A percentile compares a stretch with the other conserved stretches of the same genome.
Conservation (phyloP, 2,888 invertebrate species). For the Icerya purchasi region DNA sequence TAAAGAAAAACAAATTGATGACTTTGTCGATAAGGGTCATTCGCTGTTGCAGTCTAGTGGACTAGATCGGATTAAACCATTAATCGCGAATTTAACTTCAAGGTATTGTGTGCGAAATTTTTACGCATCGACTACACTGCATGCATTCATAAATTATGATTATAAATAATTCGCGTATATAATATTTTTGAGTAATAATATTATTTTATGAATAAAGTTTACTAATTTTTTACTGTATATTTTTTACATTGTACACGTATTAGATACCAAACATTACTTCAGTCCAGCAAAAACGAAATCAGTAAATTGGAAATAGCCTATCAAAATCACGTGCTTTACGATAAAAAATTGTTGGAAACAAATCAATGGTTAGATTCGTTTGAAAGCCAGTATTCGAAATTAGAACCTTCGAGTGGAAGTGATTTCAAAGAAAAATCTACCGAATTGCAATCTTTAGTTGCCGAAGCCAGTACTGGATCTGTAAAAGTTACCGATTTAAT, state of each 20-base stretch:
- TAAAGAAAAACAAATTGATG: conserved; percentile 67
- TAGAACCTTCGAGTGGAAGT: conserved; percentile 35
- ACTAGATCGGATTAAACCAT: conserved; percentile 62
- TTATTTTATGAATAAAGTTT: too few relatives aligned
- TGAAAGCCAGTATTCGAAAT: conserved; percentile 43
- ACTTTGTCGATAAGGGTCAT: conserved; percentile 75
- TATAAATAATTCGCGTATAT: neutral
- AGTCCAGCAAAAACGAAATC: conserved; percentile 63
- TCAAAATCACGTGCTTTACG: conserved; percentile 59
- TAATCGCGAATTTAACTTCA: conserved; percentile 73
- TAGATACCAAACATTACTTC: conserved; percentile 52
- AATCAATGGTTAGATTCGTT: conserved; percentile 55
- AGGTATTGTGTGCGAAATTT: too few relatives aligned
- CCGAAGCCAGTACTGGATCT: conserved; percentile 68
- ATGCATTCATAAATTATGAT: neutral
- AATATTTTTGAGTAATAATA: too few relatives aligned
- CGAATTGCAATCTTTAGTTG: conserved; percentile 44
- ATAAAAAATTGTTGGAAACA: conserved; percentile 49
- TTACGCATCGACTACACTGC: too few relatives aligned
- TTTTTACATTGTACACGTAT: too few relatives aligned
- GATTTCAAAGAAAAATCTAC: conserved; percentile 42
- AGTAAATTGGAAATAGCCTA: conserved; percentile 64
- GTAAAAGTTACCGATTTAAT: conserved; percentile 51
- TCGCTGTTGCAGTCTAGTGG: conserved; percentile 60
- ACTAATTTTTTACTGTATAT: too few relatives aligned